phyloP scores from a whole-genome alignment of 2,888 invertebrate species.

The Tyria jacobaeae region DNA sequence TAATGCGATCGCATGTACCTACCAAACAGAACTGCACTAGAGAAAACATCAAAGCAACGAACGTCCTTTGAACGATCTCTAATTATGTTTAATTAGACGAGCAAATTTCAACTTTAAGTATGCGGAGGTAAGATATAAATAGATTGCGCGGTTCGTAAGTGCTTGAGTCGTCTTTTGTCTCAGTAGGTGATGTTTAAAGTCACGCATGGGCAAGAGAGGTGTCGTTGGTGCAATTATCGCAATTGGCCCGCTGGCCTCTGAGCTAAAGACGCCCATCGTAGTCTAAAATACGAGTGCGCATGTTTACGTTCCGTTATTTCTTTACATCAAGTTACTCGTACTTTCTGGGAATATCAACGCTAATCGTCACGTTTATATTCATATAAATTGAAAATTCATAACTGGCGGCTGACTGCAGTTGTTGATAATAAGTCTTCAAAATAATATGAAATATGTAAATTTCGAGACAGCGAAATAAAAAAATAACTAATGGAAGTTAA shows the following conservation, averaged over 20 bases:
- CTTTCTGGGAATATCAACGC: constrained; percentile 32
- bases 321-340: constrained; percentile 34
- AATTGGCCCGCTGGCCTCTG: constrained; percentile 83
- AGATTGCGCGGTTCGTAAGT: constrained; percentile 46
- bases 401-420: constrained; percentile 25
- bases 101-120: constrained; percentile 62
- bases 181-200: constrained; percentile 67
- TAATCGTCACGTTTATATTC: constrained; percentile 33
- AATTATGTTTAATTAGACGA: constrained; percentile 47
- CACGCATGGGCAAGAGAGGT: constrained; percentile 82
- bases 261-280: constrained; percentile 80
- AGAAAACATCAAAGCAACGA: constrained; percentile 70
- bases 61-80: constrained; percentile 59
- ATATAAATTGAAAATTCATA: constrained; percentile 13
- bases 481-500: constrained; percentile 32
- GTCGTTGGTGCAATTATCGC: constrained; percentile 84
- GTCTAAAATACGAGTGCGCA: constrained; percentile 57
- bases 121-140: constrained; percentile 56
- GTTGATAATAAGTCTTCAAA: constrained; percentile 15
- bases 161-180: constrained; percentile 65
- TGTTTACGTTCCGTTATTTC: constrained; percentile 39
- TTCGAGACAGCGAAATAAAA: constrained; percentile 24
- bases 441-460: constrained; percentile 14
- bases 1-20: constrained; percentile 75
- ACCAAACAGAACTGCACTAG: constrained; percentile 64